Conservation (phyloP, 2,113 vertebrate genomes). For the Thomomys bottae region DNA sequence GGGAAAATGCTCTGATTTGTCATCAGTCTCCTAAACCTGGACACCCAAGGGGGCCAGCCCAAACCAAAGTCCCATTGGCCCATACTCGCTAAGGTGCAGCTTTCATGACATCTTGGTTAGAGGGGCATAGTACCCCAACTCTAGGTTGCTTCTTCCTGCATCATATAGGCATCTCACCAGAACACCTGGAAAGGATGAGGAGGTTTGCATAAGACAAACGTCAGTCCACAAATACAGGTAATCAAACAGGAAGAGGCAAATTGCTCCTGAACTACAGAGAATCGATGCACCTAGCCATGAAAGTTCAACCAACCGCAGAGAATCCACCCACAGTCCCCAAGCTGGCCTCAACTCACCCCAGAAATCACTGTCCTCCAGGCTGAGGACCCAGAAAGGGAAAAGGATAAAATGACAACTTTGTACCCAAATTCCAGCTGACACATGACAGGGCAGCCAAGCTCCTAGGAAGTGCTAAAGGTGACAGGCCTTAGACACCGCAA, state of each 20-base stretch:
- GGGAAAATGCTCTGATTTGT: not conserved
- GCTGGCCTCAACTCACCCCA: not conserved
- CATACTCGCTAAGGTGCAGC: not conserved
- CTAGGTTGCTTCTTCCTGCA: not conserved
- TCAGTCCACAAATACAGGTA: slow-evolving; percentile 72
- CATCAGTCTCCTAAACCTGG: not conserved
- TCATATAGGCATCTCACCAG: not conserved
- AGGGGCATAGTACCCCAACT: not conserved
- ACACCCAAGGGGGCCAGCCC: not conserved
- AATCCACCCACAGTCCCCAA: not conserved
- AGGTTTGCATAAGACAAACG: slow-evolving; percentile 76
- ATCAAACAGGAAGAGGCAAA: slow-evolving; percentile 77
- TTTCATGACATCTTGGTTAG: not conserved
- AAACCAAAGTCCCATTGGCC: not conserved
- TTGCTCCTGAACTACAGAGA: slow-evolving; percentile 17
- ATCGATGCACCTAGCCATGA: not conserved
- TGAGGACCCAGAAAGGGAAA: not conserved
- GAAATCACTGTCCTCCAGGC: not conserved
- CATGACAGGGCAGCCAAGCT: accelerated
- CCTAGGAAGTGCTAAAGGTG: no score
- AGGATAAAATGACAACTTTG: not conserved
- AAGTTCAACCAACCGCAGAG: not conserved
- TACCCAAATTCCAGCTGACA: not conserved
- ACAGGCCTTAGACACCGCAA: no score
- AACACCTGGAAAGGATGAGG: slow-evolving; percentile 63